Percentiles rank a stretch among this genome's conserved stretches.
Conservation (phyloP, 1,140 invertebrate species). For the Bombus consobrinus region DNA sequence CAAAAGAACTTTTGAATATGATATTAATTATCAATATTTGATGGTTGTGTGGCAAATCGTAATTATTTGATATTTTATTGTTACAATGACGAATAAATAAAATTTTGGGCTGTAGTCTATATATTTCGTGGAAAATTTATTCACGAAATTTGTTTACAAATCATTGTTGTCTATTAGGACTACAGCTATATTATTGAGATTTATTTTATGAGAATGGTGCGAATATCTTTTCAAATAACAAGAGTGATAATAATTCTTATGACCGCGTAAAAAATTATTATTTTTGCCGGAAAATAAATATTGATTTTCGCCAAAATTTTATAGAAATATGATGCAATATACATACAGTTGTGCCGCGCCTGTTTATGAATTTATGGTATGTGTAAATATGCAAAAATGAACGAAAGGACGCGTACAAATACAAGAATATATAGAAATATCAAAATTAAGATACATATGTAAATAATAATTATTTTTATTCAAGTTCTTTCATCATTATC, state of each 20-base stretch:
- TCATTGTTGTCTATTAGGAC: too few species aligned
- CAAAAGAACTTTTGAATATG: too few species aligned
- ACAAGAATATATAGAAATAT: not conserved
- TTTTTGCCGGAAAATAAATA: not conserved
- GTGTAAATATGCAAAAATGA: not conserved
- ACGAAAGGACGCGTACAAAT: not conserved
- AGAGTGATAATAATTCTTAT: not conserved
- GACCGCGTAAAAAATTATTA: not conserved
- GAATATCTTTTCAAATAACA: too few species aligned
- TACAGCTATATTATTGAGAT: not conserved
- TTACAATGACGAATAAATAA: too few species aligned
- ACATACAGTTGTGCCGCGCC: not conserved
- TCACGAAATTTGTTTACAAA: not conserved
- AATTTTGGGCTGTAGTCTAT: too few species aligned
- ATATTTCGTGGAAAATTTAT: not conserved
- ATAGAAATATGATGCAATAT: not conserved
- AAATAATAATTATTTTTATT: too few species aligned
- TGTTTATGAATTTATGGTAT: not conserved
- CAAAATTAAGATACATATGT: not conserved
- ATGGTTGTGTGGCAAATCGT: too few species aligned
- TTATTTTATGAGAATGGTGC: not conserved
- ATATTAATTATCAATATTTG: too few species aligned
- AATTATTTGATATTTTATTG: too few species aligned
- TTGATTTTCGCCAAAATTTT: not conserved
- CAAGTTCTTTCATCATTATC: too few species aligned